These are phyloP conservation scores for Henricia sp. DNA, from an alignment of 53 echinoderm and acorn worm genomes.

Conservation along the genomic window DNA sequence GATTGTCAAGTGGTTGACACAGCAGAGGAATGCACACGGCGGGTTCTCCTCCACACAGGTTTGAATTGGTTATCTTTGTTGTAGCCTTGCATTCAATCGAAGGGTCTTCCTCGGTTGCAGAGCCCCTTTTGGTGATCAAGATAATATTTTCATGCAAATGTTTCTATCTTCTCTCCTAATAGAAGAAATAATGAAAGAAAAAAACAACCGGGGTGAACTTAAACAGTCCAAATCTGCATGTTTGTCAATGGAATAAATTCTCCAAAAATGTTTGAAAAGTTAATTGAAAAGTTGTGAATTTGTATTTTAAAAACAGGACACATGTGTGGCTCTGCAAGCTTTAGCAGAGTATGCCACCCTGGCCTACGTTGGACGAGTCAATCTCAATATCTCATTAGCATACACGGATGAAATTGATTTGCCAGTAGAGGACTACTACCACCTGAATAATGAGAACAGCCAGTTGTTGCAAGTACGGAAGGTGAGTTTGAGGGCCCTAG, in stretches of 20 bases:
- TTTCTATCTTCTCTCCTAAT: too few relatives aligned
- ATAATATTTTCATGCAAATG: too few relatives aligned
- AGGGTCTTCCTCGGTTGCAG: not conserved
- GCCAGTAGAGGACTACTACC: slow-evolving; percentile 73
- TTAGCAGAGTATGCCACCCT: slow-evolving; percentile 97
- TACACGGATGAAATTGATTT: slow-evolving; percentile 64
- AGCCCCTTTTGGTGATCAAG: too few relatives aligned
- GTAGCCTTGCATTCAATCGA: not conserved
- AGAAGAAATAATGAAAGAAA: not conserved
- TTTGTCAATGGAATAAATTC: too few relatives aligned
- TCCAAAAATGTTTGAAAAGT: too few relatives aligned
- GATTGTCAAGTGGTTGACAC: slow-evolving; percentile 98
- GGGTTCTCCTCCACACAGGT: slow-evolving; percentile 99
- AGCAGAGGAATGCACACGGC: slow-evolving; percentile 93
- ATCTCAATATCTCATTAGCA: slow-evolving; percentile 85
- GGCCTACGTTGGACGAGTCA: slow-evolving; percentile 89
- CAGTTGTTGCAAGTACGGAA: slow-evolving; percentile 85
- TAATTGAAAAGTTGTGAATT: too few relatives aligned
- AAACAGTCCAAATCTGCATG: too few relatives aligned
- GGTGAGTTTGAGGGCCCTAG: slow-evolving; percentile 68
- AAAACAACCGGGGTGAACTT: too few relatives aligned
- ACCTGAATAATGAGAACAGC: slow-evolving; percentile 90
- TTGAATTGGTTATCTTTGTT: too few relatives aligned
- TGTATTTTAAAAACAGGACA: slow-evolving; percentile 65
- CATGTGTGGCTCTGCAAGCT: slow-evolving; percentile 95